Evolutionary conservation across 2,888 invertebrate species (phyloP), one percentile per base, ranked within the genome.

Genomic region (Asteroscopus sphinx): DNA sequence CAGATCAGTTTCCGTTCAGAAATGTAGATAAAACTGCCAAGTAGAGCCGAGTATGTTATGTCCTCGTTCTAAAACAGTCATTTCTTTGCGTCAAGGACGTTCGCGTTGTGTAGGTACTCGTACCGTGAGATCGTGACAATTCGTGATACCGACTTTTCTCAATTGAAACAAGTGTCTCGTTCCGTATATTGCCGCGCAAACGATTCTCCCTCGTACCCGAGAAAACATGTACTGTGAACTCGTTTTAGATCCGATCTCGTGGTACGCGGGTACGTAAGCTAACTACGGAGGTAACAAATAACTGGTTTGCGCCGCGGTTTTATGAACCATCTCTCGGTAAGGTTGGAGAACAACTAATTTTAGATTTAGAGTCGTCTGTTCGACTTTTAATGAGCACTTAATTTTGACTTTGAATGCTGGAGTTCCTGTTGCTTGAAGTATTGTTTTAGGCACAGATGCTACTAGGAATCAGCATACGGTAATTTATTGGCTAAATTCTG

Each of bases 271-370:
- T 79, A 66, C 59, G 54, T 45, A 52, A 68, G 62, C 55, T 58
- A 37, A 51, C 52, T 65, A 73, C 65, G 73, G 72, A 76, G 77
- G 75, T 79, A 85, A 86, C 87, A 86, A 85, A 87, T 84, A 87
- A 88, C 88, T 84, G 87, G 86, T 88, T 85, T 86, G 76, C 79
- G 79, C 69, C 75, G 79, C 79, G 79, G 79, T 78, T 80, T 82
- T 82, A 82, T 83, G 73, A 67, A 61, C 73, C 74, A 76, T 81
- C 76, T 73, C 72, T 79, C 75, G 79, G 67, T 62, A 65, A 68
- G 69, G 77, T 53, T 65, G 71, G 69, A 68, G 68, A 47, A 67
- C 70, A 68, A 75, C 73, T 80, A 79, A 80, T 80, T 81, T 85
- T 80, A 82, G 77, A 76, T 81, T 85, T 80, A 82, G 77, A 76